phyloP scores from a whole-genome alignment of 1,140 invertebrate species.

The Gryllus bimaculatus region DNA sequence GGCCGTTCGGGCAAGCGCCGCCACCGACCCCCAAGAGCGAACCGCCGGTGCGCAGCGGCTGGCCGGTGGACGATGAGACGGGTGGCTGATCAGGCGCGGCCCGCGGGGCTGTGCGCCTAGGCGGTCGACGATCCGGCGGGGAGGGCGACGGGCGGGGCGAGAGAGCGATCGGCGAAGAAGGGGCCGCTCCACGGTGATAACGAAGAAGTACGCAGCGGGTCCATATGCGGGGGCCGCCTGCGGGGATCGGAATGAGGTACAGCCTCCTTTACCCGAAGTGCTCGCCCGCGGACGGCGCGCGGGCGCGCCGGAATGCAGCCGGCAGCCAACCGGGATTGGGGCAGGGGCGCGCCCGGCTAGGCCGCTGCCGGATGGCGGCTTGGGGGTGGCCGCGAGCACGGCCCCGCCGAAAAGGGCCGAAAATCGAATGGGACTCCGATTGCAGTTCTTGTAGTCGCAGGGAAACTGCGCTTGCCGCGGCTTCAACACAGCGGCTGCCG shows the following conservation, averaged over 20 bases:
- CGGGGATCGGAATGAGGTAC: not conserved
- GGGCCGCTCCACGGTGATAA: not conserved
- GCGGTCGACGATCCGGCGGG: no score
- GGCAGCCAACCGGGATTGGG: no score
- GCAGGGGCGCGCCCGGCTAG: no score
- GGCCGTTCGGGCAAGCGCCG: no score
- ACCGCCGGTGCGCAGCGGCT: not conserved
- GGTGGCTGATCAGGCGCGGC: not conserved
- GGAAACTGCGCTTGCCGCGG: not conserved
- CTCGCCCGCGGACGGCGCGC: no score
- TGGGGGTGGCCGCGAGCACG: not conserved
- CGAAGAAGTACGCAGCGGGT: not conserved
- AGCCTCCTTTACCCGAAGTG: not conserved
- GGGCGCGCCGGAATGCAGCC: not conserved
- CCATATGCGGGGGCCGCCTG: not conserved
- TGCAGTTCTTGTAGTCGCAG: not conserved
- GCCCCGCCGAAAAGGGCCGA: no score
- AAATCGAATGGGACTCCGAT: not conserved
- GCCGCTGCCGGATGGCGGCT: no score
- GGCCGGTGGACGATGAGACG: no score
- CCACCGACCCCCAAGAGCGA: no score
- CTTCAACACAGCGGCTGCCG: not conserved
- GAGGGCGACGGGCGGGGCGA: no score
- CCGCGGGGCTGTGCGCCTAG: no score
- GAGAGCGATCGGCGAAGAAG: not conserved